Conservation (phyloP, 2,113 vertebrate species). For the Ceratotherium simum region DNA sequence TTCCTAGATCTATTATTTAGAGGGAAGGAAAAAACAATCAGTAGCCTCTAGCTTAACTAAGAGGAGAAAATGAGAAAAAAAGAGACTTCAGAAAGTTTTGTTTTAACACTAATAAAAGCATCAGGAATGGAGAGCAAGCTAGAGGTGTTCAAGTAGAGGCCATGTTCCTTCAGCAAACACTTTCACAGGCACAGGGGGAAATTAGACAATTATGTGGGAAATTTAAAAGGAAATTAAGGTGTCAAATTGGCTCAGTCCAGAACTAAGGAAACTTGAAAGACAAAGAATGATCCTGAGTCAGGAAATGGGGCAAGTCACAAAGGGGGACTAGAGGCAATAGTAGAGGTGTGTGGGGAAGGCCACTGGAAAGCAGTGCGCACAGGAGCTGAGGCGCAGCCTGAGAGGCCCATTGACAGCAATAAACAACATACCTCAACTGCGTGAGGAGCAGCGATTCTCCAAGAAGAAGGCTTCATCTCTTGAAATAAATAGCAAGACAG, state of each 20-base stretch:
- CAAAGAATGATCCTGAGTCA: not conserved
- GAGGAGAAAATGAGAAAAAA: not conserved
- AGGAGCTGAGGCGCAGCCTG: not conserved
- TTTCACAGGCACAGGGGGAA: not conserved
- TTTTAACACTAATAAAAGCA: not conserved
- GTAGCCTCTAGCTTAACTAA: not conserved
- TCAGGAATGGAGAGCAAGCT: not conserved
- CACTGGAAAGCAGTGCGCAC: not conserved
- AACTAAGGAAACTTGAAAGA: not conserved
- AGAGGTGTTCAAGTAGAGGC: not conserved
- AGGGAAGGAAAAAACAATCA: not conserved
- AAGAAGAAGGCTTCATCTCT: not conserved
- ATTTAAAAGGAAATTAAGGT: not conserved
- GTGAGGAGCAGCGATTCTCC: not conserved
- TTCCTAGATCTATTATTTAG: not conserved
- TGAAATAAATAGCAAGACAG: not conserved
- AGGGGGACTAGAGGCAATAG: not conserved
- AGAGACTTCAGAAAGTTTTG: not conserved
- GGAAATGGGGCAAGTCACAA: not conserved
- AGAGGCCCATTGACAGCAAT: not conserved
- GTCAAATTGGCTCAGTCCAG: not conserved
- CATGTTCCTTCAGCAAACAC: not conserved
- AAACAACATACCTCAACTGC: not conserved
- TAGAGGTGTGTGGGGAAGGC: not conserved
- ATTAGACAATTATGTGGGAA: not conserved